Evolutionary conservation across 2,888 invertebrate genomes (phyloP), one percentile per base, ranked within the genome.

Genomic region (Heliconius erato): DNA sequence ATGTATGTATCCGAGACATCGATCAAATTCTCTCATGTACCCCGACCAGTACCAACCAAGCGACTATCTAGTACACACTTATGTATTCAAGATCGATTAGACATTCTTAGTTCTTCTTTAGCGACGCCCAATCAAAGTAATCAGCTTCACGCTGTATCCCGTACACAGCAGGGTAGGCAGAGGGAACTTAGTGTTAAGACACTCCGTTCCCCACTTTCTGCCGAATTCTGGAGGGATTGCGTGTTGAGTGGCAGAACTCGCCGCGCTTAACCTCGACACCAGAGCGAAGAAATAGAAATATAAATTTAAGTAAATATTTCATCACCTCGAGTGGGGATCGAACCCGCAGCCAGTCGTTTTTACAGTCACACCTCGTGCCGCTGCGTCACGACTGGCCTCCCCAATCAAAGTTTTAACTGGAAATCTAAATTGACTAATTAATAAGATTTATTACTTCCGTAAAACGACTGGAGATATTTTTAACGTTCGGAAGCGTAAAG

Each of bases 391-490:
- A 32, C 32, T 32, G 32, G 32, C 32, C 32, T 32, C 32, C 89
- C 91, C 91, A 93, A 93, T 94, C 92, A 91, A 93, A 93, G 89
- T 92, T 94, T 92, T 92, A 91, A 92, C 87, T 91, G 89, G 49
- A 81, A 92, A 92, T 89, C 91, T 90, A 91, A 94, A 94, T 94
- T 91, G 92, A 93, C 94, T 93, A 95, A 95, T 95, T 95, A 94
- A 94, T 87, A 86, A 88, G 91, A 95, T 95, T 95, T 95, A 95
- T 93, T 89, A 90, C 92, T 94, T 95, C 95, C 94, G 91, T 88
- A 92, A 91, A 88, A 91, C 90, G 88, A 90, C 84, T 87, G 87
- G 87, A 88, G 91, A 89, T 94, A 94, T 94, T 94, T 94, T 90
- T 91, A 91, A 86, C 87, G 77, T 83, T 83, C 80, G 85, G 81